Percentiles rank a stretch among this genome's conserved stretches.
Conservation (phyloP, 2,113 vertebrate species). For the Sminthopsis crassicaudata region DNA sequence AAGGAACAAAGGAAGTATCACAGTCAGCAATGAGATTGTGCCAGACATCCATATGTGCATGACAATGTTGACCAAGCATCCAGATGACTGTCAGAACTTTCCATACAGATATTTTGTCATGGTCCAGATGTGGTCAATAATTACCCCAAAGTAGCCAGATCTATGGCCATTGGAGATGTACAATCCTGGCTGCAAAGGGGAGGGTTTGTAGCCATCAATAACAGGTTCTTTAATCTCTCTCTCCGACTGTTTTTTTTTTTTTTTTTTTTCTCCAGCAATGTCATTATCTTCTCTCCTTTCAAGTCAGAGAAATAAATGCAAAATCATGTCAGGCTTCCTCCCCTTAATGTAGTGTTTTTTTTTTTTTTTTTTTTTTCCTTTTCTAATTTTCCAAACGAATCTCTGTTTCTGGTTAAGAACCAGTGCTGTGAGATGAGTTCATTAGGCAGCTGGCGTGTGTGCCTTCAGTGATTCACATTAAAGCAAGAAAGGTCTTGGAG, state of each 20-base stretch:
- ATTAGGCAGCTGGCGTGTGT: slow-evolving; percentile 78
- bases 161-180: neutral
- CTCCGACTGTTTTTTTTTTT: neutral
- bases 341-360: slow-evolving; percentile 71
- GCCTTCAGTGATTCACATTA: slow-evolving; percentile 79
- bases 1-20: neutral
- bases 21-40: neutral
- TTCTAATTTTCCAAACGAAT: slow-evolving; percentile 82
- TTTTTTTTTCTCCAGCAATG: slow-evolving; percentile 43
- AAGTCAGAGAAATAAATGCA: slow-evolving; percentile 77
- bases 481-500: slow-evolving; percentile 79
- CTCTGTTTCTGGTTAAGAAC: slow-evolving; percentile 81
- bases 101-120: neutral
- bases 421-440: slow-evolving; percentile 78
- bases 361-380: slow-evolving; percentile 44
- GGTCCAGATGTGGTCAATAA: neutral
- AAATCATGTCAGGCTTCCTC: slow-evolving; percentile 78
- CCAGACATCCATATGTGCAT: neutral
- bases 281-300: slow-evolving; percentile 76
- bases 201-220: slow-evolving; percentile 69
- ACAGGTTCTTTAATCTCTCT: slow-evolving; percentile 46
- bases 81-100: neutral
- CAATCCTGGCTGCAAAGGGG: slow-evolving; percentile 1
- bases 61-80: neutral
- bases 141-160: neutral